phyloP scores from a whole-genome alignment of 2,888 invertebrate genomes.

The Lottia gigantea region DNA sequence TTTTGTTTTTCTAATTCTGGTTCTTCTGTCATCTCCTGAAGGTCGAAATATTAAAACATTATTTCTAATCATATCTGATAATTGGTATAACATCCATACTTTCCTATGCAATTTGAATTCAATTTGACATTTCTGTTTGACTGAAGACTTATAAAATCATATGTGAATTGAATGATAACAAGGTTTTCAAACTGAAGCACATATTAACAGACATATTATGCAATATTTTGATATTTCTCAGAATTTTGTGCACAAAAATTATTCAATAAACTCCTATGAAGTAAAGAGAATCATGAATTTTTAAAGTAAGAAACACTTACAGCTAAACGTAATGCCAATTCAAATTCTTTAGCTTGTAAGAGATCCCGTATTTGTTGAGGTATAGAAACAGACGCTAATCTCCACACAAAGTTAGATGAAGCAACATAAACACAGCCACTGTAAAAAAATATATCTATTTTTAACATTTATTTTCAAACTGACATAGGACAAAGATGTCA shows the following conservation, averaged over 20 bases:
- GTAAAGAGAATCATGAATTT: not conserved
- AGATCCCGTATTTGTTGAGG: constrained; percentile 86
- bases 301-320: constrained; percentile 73
- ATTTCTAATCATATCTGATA: too few species aligned
- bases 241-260: not conserved
- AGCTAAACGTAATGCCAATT: constrained; percentile 89
- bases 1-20: constrained; percentile 82
- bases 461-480: too few species aligned
- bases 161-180: too few species aligned
- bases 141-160: too few species aligned
- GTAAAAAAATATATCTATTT: constrained; percentile 14
- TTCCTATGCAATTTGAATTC: too few species aligned
- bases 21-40: constrained; percentile 85
- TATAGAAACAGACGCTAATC: constrained; percentile 81
- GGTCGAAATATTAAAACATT: not conserved
- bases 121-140: too few species aligned
- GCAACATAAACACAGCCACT: constrained; percentile 86
- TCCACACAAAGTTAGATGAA: constrained; percentile 83
- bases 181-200: too few species aligned
- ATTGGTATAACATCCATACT: too few species aligned
- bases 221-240: not conserved
- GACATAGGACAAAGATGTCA: too few species aligned
- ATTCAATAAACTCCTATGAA: too few species aligned
- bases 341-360: constrained; percentile 90
- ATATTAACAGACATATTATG: too few species aligned